Base-by-base conservation (phyloP, 2,888 invertebrate species). In the Drosophila paramelanica region DNA sequence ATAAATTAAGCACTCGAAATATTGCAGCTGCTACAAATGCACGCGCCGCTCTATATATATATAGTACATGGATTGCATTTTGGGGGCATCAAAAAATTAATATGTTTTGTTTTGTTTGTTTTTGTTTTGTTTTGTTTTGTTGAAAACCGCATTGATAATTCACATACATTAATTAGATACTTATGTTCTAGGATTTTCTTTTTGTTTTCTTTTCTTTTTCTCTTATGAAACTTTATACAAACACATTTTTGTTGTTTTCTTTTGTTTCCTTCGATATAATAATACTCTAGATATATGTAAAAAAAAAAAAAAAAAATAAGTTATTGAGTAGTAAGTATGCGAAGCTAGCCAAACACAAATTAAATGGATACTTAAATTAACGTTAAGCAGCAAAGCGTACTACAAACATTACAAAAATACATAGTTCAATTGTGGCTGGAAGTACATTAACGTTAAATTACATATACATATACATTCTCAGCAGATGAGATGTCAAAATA, bases 1-100 rank as follows among this genome's bases (percentile, higher is more conserved):
- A 78, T 86, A 88, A 88, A 82, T 89, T 84, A 84, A 84, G 89
- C 83, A 89, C 86, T 82, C 83, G 51, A 74, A 73, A 81, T 75
- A 88, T 73, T 79, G 76, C 88, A 79, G 88, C 89, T 88, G 86
- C 77, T 79, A 66, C 65, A 85, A 85, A 88, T 74, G 77, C 60
- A 68, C 39, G 55, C 49, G 59, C 77, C 65, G 77, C 49, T 33
- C 36, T 53, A 47, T 61, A 72, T 39, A 77, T 64, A 73, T 72
- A 73, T 56, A 73, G 69, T 68, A 73, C 74, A 79, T 62, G 76
- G 47, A 64, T 68, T 75, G 62, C 70, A 62, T 56, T 67, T 67
- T 74, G 56, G 43, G 71, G 43, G 43, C 45, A 47, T 56, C 23
- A 47, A 36, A 31, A 62, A 58, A 31, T 31, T 56, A 36, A 43